These are phyloP conservation scores for Subacronicta megacephala DNA, from an alignment of 2,888 invertebrate species.

Conservation along the genomic window DNA sequence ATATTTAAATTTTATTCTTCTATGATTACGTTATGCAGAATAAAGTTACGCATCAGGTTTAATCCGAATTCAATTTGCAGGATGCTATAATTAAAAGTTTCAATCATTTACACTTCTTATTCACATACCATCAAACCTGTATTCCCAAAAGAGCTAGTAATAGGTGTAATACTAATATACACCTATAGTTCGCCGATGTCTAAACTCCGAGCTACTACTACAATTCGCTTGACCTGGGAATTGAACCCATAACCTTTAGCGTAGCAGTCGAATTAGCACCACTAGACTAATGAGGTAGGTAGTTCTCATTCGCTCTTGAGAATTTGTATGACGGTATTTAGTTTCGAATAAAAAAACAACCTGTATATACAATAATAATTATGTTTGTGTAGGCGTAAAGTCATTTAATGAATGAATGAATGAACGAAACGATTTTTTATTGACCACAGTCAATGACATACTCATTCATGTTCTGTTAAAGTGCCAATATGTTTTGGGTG, in stretches of 20 bases:
- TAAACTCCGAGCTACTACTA: no score
- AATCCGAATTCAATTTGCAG: neutral
- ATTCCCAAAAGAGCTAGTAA: no score
- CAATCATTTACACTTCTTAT: neutral
- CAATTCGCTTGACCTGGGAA: no score
- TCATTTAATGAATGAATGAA: slow-evolving; percentile 56
- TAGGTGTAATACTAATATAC: no score
- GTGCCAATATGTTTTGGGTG: slow-evolving; percentile 45
- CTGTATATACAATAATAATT: slow-evolving; percentile 34
- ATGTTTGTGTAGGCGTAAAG: slow-evolving; percentile 56
- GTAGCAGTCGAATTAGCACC: no score
- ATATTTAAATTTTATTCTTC: neutral
- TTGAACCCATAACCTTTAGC: no score
- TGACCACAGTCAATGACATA: slow-evolving; percentile 52
- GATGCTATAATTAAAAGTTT: neutral
- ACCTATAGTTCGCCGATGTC: no score
- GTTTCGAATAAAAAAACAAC: slow-evolving; percentile 14
- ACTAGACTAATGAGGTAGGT: no score
- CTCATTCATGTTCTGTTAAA: slow-evolving; percentile 49
- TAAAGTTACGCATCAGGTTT: no score
- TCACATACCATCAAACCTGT: no score
- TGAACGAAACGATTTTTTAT: slow-evolving; percentile 46
- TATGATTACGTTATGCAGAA: no score
- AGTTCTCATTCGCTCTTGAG: neutral
- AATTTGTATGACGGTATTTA: neutral